These are phyloP conservation scores for Pherbina coryleti DNA, from an alignment of 2,888 invertebrate species.

Conservation along the genomic window DNA sequence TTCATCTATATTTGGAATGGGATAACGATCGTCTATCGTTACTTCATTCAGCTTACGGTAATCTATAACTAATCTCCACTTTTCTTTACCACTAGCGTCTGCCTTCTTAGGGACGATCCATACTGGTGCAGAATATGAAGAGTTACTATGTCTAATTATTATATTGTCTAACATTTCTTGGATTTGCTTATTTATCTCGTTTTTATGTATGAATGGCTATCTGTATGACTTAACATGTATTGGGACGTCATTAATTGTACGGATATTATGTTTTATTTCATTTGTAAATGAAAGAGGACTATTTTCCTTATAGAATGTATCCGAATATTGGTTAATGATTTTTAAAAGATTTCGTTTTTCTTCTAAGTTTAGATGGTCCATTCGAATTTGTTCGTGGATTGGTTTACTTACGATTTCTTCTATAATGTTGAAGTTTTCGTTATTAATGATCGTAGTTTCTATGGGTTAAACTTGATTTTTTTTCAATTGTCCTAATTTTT, in stretches of 20 bases:
- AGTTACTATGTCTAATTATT: too few species aligned
- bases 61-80: slow-evolving; percentile 31
- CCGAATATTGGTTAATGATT: too few species aligned
- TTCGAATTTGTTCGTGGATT: slow-evolving; percentile 26
- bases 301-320: slow-evolving; percentile 21
- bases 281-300: slow-evolving; percentile 5
- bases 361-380: slow-evolving; percentile 30
- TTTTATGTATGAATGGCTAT: too few species aligned
- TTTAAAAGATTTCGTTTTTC: not conserved
- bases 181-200: too few species aligned
- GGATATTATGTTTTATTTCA: slow-evolving; percentile 2
- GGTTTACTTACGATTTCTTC: slow-evolving; percentile 6
- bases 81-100: slow-evolving; percentile 23
- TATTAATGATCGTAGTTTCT: too few species aligned
- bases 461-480: too few species aligned
- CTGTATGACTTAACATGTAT: slow-evolving; percentile 15
- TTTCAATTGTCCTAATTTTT: not conserved
- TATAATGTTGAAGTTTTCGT: too few species aligned
- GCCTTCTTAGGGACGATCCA: too few species aligned
- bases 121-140: too few species aligned
- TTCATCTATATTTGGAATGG: too few species aligned
- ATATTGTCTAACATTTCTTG: too few species aligned
- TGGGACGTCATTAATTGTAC: slow-evolving; percentile 14
- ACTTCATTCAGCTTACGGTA: slow-evolving; percentile 20
- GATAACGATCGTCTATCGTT: too few species aligned